Base-by-base conservation (phyloP, 1,140 invertebrate species). In the Bacillus rossius region DNA sequence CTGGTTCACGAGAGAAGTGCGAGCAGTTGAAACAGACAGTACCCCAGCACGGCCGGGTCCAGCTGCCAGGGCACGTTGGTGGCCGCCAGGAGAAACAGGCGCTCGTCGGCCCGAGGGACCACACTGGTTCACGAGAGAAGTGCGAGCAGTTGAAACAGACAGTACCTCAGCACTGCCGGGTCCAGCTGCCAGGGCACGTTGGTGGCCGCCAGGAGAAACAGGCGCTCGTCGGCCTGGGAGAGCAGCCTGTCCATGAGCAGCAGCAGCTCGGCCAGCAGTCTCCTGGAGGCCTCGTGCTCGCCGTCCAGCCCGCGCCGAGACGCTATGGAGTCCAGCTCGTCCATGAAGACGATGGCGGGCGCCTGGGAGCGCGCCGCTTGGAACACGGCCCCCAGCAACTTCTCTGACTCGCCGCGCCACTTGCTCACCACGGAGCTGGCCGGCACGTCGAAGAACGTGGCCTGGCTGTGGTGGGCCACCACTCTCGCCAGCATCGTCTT, bases 401-500 rank as follows among this genome's bases (percentile, higher is more conserved):
- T 97, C 77, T 97, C 94, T 0, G 92, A 96, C 65, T 98, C 94
- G 0, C 94, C 94, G 51, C 94, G 78, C 93, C 94, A 97, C 75
- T 97, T 97, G 67, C 91, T 94, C 3, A 95, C 83, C 19, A 97
- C 81, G 1, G 86, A 86, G 62, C 92, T 93, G 37, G 91, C 87
- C 0, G 92, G 90, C 25, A 97, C 85, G 66, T 96, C 96, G 69
- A 97, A 94, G 73, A 97, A 96, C 69, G 91, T 89, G 5, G 95
- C 80, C 40, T 85, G 85, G 67, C 90, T 91, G 75, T 96, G 90
- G 1, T 91, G 94, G 5, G 94, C 94, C 0, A 96, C 89, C 25
- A 93, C 94, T 79, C 94, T 94, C 0, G 92, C 92, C 19, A 96
- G 77, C 41, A 96, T 75, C 22, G 92, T 96, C 77, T 96, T 96